Conservation (phyloP, 2,888 invertebrate species). For the Lepetodrilus schrolli region DNA sequence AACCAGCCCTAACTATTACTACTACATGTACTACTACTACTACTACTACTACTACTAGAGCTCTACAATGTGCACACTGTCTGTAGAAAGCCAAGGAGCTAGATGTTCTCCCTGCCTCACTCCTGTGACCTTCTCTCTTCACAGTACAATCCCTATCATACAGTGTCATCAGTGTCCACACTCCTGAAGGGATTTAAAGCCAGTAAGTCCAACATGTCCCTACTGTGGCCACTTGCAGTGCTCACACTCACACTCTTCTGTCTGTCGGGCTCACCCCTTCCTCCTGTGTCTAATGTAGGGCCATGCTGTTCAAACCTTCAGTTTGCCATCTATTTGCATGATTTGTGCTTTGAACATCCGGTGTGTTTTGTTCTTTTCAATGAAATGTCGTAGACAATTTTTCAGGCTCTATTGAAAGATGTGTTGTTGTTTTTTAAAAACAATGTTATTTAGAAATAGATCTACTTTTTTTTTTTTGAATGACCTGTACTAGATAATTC, state of each 20-base stretch:
- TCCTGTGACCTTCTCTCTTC: constrained; percentile 39
- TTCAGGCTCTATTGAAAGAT: too few relatives aligned
- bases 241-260: too few relatives aligned
- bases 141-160: constrained; percentile 84
- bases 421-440: too few relatives aligned
- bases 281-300: neutral
- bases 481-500: too few relatives aligned
- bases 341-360: neutral
- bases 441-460: too few relatives aligned
- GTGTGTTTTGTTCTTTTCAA: neutral
- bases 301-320: neutral
- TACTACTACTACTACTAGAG: too few relatives aligned
- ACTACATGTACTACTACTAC: too few relatives aligned
- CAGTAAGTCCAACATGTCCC: constrained; percentile 73
- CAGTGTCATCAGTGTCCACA: constrained; percentile 88
- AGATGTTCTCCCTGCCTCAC: neutral
- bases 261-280: neutral
- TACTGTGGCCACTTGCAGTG: neutral
- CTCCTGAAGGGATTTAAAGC: constrained; percentile 86
- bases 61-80: constrained; percentile 13
- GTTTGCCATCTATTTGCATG: neutral
- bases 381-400: neutral
- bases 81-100: neutral
- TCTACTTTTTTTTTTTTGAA: too few relatives aligned
- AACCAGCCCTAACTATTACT: too few relatives aligned